phyloP scores from a whole-genome alignment of 2,113 vertebrate species.

The Orthonyx spaldingii region DNA sequence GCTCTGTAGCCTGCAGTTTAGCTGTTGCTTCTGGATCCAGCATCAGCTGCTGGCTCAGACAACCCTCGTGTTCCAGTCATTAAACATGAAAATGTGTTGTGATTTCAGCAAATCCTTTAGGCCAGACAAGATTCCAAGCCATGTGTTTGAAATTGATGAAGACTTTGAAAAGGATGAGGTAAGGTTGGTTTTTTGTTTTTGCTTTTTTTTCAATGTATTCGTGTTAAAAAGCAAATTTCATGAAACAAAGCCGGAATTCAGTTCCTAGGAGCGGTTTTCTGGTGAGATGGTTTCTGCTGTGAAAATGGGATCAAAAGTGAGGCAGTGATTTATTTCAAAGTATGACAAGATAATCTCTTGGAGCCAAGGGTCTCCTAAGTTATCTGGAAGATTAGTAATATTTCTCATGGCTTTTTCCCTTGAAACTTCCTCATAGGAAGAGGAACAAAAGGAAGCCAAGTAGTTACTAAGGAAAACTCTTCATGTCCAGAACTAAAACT shows the following conservation, averaged over 20 bases:
- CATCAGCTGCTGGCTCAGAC: background rate
- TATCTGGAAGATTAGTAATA: background rate
- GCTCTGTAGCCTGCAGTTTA: background rate
- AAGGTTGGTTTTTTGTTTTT: background rate
- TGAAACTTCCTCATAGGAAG: background rate
- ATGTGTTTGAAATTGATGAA: slow-evolving; percentile 93
- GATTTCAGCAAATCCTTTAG: slow-evolving; percentile 89
- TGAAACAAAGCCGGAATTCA: background rate
- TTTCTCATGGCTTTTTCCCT: background rate
- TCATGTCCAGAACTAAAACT: background rate
- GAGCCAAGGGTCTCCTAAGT: background rate
- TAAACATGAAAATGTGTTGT: slow-evolving; percentile 33
- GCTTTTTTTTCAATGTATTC: background rate
- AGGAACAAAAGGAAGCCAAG: background rate
- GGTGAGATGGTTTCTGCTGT: background rate
- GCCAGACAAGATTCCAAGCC: slow-evolving; percentile 90
- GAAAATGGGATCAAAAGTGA: background rate
- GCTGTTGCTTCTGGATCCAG: background rate
- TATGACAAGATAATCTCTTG: background rate
- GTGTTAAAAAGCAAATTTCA: background rate
- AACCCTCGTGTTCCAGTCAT: background rate
- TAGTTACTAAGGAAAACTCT: background rate
- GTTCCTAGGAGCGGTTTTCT: background rate
- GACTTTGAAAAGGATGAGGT: slow-evolving; percentile 92
- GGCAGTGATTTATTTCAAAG: background rate